phyloP scores from a whole-genome alignment of 2,888 invertebrate species.

The Lampropteryx suffumata region DNA sequence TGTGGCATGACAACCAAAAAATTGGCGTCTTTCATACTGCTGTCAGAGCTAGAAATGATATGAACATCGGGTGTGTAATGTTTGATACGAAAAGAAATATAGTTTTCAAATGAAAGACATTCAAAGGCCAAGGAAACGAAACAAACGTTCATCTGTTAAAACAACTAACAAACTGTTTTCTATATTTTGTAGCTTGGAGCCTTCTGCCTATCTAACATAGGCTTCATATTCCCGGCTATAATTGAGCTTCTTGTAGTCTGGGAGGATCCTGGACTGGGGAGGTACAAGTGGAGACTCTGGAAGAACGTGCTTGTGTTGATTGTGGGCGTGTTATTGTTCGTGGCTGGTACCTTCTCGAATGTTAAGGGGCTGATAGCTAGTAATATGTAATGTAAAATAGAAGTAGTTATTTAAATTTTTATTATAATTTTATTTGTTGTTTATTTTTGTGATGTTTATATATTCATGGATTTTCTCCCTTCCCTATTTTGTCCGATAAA shows the following conservation, averaged over 20 bases:
- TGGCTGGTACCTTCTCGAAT: constrained; percentile 70
- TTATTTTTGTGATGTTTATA: too few species aligned
- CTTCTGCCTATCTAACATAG: constrained; percentile 73
- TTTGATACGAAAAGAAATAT: too few species aligned
- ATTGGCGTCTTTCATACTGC: too few species aligned
- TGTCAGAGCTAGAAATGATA: too few species aligned
- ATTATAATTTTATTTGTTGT: too few species aligned
- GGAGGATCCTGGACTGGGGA: constrained; percentile 66
- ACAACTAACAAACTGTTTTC: constrained; percentile 4
- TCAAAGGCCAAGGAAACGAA: too few species aligned
- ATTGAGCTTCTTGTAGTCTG: constrained; percentile 70
- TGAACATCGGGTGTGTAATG: too few species aligned
- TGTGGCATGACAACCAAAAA: too few species aligned
- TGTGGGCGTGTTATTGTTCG: constrained; percentile 58
- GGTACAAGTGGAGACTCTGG: constrained; percentile 64
- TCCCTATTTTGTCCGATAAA: too few species aligned
- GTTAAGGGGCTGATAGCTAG: constrained; percentile 57
- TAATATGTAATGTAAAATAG: constrained; percentile 42
- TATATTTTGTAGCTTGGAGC: constrained; percentile 77
- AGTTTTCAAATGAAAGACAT: too few species aligned
- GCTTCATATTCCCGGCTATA: constrained; percentile 71
- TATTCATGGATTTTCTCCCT: too few species aligned
- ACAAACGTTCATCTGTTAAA: too few species aligned
- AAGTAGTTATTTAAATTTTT: background rate
- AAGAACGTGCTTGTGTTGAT: constrained; percentile 59